A percentile compares a stretch with the other conserved stretches of the same genome.
Evolutionary conservation across 2,888 invertebrate genomes (phyloP).

Genomic region (Dioctria linearis): DNA sequence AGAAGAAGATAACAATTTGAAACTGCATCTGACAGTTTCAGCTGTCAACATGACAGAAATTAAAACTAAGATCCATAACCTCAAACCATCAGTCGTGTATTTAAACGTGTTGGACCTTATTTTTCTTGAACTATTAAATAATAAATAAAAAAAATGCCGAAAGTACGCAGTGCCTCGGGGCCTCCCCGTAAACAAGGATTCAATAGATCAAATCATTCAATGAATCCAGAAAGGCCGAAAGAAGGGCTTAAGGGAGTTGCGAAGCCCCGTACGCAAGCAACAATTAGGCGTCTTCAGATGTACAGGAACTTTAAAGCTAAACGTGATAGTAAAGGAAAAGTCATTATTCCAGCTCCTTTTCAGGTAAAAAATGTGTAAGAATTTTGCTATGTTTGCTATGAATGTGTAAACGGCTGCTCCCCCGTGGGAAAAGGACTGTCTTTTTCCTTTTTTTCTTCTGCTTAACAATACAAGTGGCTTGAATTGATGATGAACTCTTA

Average conservation of each 20-base stretch:
- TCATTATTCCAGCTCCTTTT: constrained; percentile 95
- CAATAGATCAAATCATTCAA: constrained; percentile 90
- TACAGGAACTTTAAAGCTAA: constrained; percentile 98
- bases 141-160: constrained; percentile 76
- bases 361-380: constrained; percentile 73
- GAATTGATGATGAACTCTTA: too few species aligned
- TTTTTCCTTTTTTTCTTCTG: too few species aligned
- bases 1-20: too few species aligned
- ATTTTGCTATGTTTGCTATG: too few species aligned
- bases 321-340: constrained; percentile 90
- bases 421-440: too few species aligned
- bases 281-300: constrained; percentile 98
- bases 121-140: too few species aligned
- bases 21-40: too few species aligned
- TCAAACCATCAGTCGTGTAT: neutral
- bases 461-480: too few species aligned
- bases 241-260: constrained; percentile 88
- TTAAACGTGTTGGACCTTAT: neutral
- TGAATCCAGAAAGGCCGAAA: constrained; percentile 92
- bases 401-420: too few species aligned
- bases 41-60: too few species aligned
- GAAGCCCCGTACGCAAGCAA: constrained; percentile 89
- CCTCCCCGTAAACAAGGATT: constrained; percentile 88
- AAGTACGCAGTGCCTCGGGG: constrained; percentile 80
- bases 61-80: neutral